Evolutionary conservation across 2,888 invertebrate species (phyloP).

Genomic region (Drosophila acutilabella): DNA sequence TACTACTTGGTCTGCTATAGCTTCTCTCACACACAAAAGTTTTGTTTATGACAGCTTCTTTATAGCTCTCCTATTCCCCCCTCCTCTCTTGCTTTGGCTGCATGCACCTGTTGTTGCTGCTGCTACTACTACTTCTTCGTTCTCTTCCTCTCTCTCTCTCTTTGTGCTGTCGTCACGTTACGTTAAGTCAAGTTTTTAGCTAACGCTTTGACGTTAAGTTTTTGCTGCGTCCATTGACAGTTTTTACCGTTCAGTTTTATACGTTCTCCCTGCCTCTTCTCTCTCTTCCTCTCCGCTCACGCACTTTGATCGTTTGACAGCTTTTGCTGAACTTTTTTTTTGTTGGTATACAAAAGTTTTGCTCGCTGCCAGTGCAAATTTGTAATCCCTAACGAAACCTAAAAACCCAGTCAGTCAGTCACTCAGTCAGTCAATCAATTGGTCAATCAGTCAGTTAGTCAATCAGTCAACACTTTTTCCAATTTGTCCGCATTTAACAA

Average conservation of each 20-base stretch:
- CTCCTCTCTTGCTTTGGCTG: constrained; percentile 9
- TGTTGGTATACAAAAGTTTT: constrained; percentile 23
- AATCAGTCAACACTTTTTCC: constrained; percentile 44
- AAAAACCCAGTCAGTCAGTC: constrained; percentile 1
- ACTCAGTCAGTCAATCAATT: constrained; percentile 18
- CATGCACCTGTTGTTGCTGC: constrained; percentile 56
- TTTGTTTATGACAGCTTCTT: constrained; percentile 68
- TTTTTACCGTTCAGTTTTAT: constrained; percentile 67
- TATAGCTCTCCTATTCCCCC: neutral
- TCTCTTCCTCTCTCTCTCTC: neutral
- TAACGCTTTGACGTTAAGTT: constrained; percentile 62
- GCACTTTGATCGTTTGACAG: constrained; percentile 32
- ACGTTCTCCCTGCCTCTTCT: constrained; percentile 20
- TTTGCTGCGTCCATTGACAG: constrained; percentile 69
- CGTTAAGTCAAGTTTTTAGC: constrained; percentile 56
- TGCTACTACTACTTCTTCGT: neutral
- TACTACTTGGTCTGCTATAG: constrained; percentile 1
- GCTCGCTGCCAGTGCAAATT: neutral
- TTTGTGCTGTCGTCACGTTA: constrained; percentile 40
- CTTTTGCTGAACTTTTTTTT: constrained; percentile 32
- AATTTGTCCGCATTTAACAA: constrained; percentile 55
- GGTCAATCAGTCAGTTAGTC: constrained; percentile 34
- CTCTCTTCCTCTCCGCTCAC: neutral
- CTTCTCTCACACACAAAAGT: constrained; percentile 24
- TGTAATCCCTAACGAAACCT: neutral